A percentile compares a stretch with the other conserved stretches of the same genome.
These are phyloP conservation scores for Euplexia lucipara DNA, from an alignment of 2,888 invertebrate genomes.

Conservation along the genomic window DNA sequence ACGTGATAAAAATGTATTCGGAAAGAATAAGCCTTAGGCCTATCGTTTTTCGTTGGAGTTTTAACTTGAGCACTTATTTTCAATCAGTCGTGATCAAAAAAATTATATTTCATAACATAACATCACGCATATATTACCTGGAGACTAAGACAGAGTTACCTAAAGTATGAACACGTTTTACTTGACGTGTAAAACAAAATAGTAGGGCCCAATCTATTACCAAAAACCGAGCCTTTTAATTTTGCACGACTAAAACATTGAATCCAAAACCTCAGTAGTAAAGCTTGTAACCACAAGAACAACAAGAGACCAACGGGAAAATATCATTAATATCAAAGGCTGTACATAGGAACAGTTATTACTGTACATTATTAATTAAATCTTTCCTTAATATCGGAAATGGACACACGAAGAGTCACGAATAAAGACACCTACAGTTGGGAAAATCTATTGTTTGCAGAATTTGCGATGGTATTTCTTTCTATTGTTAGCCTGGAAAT, in stretches of 20 bases:
- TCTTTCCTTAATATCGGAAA: constrained; percentile 19
- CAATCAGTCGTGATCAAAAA: neutral
- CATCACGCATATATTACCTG: too few relatives aligned
- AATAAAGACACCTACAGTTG: constrained; percentile 5
- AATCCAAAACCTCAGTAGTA: too few relatives aligned
- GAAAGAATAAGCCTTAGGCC: neutral
- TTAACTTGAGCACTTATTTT: neutral
- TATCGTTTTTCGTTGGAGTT: neutral
- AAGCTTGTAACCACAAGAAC: too few relatives aligned
- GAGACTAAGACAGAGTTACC: too few relatives aligned
- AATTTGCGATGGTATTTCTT: constrained; percentile 31
- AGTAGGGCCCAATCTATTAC: too few relatives aligned
- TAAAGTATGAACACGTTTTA: too few relatives aligned
- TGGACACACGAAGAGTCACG: constrained; percentile 17
- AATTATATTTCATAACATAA: neutral
- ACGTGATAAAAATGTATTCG: constrained; percentile 22
- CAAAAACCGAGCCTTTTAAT: too few relatives aligned
- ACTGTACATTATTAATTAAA: constrained; percentile 12
- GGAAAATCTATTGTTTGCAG: constrained; percentile 38
- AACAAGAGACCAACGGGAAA: neutral
- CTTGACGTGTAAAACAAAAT: too few relatives aligned
- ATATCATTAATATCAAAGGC: too few relatives aligned
- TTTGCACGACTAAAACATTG: too few relatives aligned
- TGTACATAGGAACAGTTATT: neutral
- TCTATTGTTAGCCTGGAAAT: constrained; percentile 35